phyloP scores from a whole-genome alignment of 2,113 vertebrate genomes.

The Tetrao urogallus region DNA sequence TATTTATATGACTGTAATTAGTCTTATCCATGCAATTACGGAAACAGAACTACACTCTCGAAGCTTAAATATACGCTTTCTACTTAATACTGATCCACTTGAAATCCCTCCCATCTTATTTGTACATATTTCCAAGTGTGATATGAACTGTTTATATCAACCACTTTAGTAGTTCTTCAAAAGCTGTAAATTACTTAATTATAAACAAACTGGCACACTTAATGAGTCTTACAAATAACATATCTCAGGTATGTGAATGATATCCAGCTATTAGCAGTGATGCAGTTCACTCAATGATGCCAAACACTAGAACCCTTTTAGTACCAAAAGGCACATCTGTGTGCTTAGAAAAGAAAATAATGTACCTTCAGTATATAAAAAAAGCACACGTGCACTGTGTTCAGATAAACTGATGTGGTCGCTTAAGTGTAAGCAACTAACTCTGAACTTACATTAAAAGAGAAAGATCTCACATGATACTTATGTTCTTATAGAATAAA shows the following conservation, averaged over 20 bases:
- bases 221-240: constrained; percentile 42
- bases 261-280: not conserved
- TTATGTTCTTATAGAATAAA: not conserved
- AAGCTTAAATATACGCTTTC: not conserved
- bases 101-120: not conserved
- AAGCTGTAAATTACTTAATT: constrained; percentile 73
- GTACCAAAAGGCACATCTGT: not conserved
- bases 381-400: not conserved
- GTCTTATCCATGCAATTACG: not conserved
- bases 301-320: not conserved
- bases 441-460: not conserved
- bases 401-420: not conserved
- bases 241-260: constrained; percentile 49
- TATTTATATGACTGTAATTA: not conserved
- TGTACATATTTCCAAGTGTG: not conserved
- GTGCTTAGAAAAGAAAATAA: not conserved
- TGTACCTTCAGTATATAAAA: not conserved
- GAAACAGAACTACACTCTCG: not conserved
- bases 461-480: not conserved
- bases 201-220: constrained; percentile 70
- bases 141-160: constrained; percentile 52
- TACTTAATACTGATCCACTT: not conserved
- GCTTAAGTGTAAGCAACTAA: not conserved
- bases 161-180: constrained; percentile 65
- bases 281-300: constrained; percentile 8